Base-by-base conservation (phyloP, 2,888 invertebrate genomes). In the Aethes cnicana region DNA sequence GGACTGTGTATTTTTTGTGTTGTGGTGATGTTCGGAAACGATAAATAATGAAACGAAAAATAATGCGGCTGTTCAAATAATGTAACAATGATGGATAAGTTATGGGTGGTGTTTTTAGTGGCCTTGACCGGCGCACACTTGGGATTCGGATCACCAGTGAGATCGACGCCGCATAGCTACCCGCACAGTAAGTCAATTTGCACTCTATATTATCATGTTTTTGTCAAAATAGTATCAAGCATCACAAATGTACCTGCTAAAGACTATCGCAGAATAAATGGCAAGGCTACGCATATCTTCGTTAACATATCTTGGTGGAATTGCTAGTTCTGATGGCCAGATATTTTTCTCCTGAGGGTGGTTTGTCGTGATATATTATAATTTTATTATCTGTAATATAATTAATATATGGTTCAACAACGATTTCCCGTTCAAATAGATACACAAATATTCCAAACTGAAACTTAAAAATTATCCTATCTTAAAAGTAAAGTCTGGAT, bases 1-100 rank as follows among this genome's bases (percentile, higher is more conserved):
- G 84, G 77, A 88, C 86, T 77, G 84, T 85, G 82, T 83, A 84
- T 84, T 85, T 87, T 81, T 84, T 87, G 83, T 84, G 81, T 81
- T 85, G 77, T 87, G 81, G 77, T 86, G 86, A 81, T 83, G 79
- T 83, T 77, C 80, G 73, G 79, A 80, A 84, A 80, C 74, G 66
- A 77, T 79, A 80, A 83, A 87, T 86, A 86, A 86, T 87, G 85
- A 85, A 81, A 84, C 78, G 77, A 66, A 85, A 84, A 87, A 78
- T 87, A 72, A 77, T 78, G 69, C 76, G 78, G 73, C 72, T 81
- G 78, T 84, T 74, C 75, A 84, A 84, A 89, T 89, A 87, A 85
- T 85, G 85, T 81, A 74, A 80, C 71, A 81, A 88, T 84, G 70
- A 85, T 88, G 81, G 78, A 76, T 76, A 72, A 77, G 72, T 65